These are phyloP conservation scores for Garrulus glandarius DNA, from an alignment of 2,797 vertebrate species.

Conservation along the genomic window DNA sequence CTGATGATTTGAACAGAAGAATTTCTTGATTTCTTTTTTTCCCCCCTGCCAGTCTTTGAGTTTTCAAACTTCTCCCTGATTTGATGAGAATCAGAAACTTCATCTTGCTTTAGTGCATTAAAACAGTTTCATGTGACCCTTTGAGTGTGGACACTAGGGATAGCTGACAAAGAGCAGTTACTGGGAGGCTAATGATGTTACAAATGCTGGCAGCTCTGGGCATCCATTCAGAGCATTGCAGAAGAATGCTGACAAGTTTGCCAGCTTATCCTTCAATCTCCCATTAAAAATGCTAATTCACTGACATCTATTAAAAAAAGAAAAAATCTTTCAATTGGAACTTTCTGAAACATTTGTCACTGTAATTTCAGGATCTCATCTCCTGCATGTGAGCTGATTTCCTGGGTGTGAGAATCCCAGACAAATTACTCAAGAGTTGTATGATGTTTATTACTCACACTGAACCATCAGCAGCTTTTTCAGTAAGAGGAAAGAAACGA, in stretches of 20 bases:
- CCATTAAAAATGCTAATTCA: not conserved
- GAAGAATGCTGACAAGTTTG: not conserved
- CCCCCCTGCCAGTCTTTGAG: not conserved
- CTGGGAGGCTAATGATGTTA: not conserved
- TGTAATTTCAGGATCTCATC: not conserved
- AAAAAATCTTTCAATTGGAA: not conserved
- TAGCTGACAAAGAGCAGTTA: slow-evolving; percentile 13
- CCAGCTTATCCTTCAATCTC: not conserved
- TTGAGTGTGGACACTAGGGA: not conserved
- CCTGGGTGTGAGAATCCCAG: not conserved
- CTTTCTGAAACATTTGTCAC: not conserved
- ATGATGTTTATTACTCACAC: not conserved
- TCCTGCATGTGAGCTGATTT: not conserved
- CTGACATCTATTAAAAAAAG: not conserved
- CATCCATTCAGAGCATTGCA: not conserved
- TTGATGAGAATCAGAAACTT: not conserved
- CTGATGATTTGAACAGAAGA: not conserved
- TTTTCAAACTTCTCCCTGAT: not conserved
- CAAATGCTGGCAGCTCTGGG: not conserved
- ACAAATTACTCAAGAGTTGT: not conserved
- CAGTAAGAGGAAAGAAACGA: not conserved
- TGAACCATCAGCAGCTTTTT: not conserved
- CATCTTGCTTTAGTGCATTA: not conserved
- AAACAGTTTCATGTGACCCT: not conserved
- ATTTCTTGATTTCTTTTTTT: not conserved